These are phyloP conservation scores for Brachyrhaphis roseni DNA, from an alignment of 2,797 vertebrate genomes.

Conservation along the genomic window DNA sequence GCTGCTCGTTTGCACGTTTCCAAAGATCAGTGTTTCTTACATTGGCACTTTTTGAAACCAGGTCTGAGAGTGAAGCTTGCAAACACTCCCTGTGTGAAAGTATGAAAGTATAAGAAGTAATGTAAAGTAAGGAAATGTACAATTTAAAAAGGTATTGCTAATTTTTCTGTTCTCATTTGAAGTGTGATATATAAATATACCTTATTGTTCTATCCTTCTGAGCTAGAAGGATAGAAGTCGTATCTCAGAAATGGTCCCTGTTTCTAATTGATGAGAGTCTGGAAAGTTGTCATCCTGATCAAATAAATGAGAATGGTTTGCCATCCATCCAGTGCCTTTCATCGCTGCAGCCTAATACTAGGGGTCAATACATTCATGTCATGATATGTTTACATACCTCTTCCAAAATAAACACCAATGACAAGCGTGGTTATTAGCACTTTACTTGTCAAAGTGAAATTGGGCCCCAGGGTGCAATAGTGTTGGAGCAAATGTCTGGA, in stretches of 20 bases:
- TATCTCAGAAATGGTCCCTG: background rate
- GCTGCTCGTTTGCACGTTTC: no score
- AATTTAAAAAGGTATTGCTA: background rate
- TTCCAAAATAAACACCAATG: conserved; percentile 44
- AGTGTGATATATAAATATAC: background rate
- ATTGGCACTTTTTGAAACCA: no score
- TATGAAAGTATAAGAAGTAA: no score
- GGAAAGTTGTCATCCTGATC: conserved; percentile 15
- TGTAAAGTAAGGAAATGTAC: background rate
- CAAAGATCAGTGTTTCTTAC: no score
- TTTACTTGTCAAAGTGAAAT: conserved; percentile 29
- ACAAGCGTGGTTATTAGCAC: conserved; percentile 36
- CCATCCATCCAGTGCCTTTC: conserved; percentile 23
- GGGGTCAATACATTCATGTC: conserved; percentile 39
- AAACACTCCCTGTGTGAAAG: no score
- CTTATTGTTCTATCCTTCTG: no score
- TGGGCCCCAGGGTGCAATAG: background rate
- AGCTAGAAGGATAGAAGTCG: no score
- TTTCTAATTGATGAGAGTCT: background rate
- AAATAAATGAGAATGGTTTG: conserved; percentile 21
- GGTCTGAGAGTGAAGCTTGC: no score
- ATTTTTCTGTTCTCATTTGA: background rate
- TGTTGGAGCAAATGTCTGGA: conserved; percentile 19
- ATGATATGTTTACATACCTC: conserved; percentile 37
- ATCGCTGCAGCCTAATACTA: conserved; percentile 28